Base-by-base conservation (phyloP, 2,113 vertebrate genomes). In the Vimba vimba region DNA sequence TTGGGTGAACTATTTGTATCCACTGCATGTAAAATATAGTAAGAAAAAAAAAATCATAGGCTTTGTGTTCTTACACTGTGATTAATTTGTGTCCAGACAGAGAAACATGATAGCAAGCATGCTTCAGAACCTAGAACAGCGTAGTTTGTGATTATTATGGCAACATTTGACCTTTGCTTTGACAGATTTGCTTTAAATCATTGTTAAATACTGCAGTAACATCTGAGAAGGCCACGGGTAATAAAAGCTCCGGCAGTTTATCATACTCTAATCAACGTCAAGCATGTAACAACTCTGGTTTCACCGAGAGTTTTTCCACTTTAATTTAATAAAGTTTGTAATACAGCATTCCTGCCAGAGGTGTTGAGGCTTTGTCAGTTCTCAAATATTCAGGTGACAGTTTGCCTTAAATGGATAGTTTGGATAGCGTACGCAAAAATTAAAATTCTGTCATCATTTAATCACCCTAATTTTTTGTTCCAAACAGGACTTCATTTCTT, bases 201-300 rank as follows among this genome's bases (percentile, higher is more conserved):
- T 59, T 81, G 39, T 82, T 43, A 73, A 15, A 57, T 81, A 62
- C 73, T n/a, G 50, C 50, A 13, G 43, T 25, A 84, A 57, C 68
- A 25, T 74, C 39, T 55, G 82, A 75, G 50, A 64, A 74, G 47
- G 8, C 39, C 76, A 50, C n/a, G 7, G 13, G 39, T 45, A 62
- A 30, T 66, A 19, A 64, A 64, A 81, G 6, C 52, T 73, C 71
- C 64, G 45, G n/a, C 68, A 57, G 66, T 83, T 74, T 83, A 73
- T 62, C 80, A 74, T 25, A 33, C 30, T 86, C 43, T 12, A 75
- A 66, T 83, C 80, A 74, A 45, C 1, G 75, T 83, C 66, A 74
- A 79, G 12, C 55, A 59, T 36, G 30, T 59, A 36, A 59, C 19
- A 36, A 33, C n/a, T 19, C 33, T 15, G 10, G 55, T 57, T 57